Evolutionary conservation across 2,797 vertebrate genomes (phyloP), one percentile per base, ranked within the genome.

Genomic region (Danio tinwini): DNA sequence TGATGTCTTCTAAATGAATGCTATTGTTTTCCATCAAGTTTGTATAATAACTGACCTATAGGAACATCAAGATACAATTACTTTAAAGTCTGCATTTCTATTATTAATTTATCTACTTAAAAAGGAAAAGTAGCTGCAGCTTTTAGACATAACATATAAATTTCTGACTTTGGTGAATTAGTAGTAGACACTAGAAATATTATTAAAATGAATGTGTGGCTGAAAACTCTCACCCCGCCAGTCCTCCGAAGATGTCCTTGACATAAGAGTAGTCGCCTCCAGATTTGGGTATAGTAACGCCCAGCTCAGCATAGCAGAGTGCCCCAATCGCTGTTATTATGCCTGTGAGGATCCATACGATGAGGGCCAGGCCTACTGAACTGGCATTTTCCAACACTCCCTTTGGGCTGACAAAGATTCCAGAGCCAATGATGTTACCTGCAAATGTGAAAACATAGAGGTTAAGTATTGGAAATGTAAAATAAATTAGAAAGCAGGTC

Each of bases 391-490:
- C 96, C 92, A 98, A 64, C 78, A 98, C 96, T 0, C 96, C 96
- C 88, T 97, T 97, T 0, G 96, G 96, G 2, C 96, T 97, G 74
- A 98, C 96, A 39, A 98, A 98, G 91, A 98, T 97, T 78, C 96
- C 96, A 0, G 96, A 98, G 81, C 96, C 96, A 1, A 98, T 98
- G 72, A 98, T 98, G 90, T 98, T 98, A 82, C 96, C 96, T 98
- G 86, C 1, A n/a, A 82, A 21, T 62, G 53, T 82, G 10, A 71
- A 42, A 76, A 6, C 19, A 65, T 8, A 65, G 39, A 19, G 1
- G 13, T 52, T 80, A 47, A 13, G 7, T 16, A 55, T 29, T 45
- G 13, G 10, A 58, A 29, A 10, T 21, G 29, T 37, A 29, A 39
- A 39, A 14, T 61, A 39, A 19, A 42, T 16, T 44, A 44, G 37